Conservation (phyloP, 2,113 vertebrate species). For the Otis tarda region DNA sequence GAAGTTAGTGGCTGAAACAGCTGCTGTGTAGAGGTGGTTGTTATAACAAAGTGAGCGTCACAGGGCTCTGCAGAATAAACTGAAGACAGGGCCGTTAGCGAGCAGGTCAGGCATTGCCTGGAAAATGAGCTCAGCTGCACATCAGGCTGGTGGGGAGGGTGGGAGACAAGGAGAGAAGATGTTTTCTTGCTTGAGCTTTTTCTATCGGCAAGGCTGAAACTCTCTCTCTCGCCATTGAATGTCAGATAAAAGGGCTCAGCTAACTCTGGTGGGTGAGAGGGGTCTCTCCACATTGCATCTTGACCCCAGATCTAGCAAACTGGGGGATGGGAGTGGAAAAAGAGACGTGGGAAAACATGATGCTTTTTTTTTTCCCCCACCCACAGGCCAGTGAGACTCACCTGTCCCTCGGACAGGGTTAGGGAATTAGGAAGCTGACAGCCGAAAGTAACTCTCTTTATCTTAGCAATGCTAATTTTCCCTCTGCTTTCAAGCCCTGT, state of each 20-base stretch:
- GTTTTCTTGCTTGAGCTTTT: neutral
- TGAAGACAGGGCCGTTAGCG: accelerated
- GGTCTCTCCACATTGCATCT: accelerated
- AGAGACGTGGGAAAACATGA: neutral
- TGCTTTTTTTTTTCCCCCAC: neutral
- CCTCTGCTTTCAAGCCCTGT: accelerated
- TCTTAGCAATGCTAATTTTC: accelerated
- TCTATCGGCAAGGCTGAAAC: neutral
- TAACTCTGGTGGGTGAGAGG: accelerated
- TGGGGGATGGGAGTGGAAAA: neutral
- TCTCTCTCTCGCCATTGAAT: neutral
- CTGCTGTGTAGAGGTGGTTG: neutral
- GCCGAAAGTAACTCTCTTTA: accelerated
- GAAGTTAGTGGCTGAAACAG: neutral
- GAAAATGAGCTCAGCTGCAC: neutral
- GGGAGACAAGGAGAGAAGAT: neutral
- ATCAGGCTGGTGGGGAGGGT: accelerated
- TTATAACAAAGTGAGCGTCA: neutral
- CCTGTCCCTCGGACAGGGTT: too few relatives aligned
- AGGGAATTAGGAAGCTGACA: accelerated
- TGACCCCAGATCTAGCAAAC: neutral
- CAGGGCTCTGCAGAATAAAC: neutral
- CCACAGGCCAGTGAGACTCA: accelerated
- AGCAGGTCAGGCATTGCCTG: neutral
- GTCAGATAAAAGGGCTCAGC: neutral